Base-by-base conservation (phyloP, 1,140 invertebrate genomes). In the Oryzaephilus surinamensis region DNA sequence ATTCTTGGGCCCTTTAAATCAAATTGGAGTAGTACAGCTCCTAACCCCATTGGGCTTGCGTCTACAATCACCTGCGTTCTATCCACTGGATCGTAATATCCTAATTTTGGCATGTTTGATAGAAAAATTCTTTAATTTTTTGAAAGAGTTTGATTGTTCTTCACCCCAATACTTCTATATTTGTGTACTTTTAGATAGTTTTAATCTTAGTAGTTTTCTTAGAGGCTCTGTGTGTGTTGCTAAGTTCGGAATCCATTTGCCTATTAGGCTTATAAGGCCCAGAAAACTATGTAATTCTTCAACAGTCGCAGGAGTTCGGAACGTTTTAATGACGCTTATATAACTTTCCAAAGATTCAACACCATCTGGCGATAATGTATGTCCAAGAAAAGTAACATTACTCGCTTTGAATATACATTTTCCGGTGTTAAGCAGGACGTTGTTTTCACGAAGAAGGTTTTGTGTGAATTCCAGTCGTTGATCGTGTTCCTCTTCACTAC, bases 41-140 rank as follows among this genome's bases (percentile, higher is more conserved):
- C 59, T 18, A 68, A 38, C 3, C 50, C 62, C 5, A 58, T 52
- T n/a, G 62, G 63, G 39, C 58, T 62, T 0, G 63, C 64, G 49
- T 67, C 64, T 6, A 62, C 58, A 15, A 61, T 45, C n/a, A 63
- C 47, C 19, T 45, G 35, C 7, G 60, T 62, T 28, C 45, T 12
- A 15, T 48, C 45, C 17, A 50, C 28, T n/a, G 30, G 38, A 24
- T 40, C 38, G 18, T 19, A 34, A 38, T n/a, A n/a, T n/a, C n/a
- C n/a, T n/a, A n/a, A n/a, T n/a, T n/a, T n/a, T n/a, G n/a, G n/a
- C n/a, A n/a, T n/a, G n/a, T n/a, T n/a, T n/a, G n/a, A n/a, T n/a
- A n/a, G n/a, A n/a, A n/a, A n/a, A n/a, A n/a, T n/a, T n/a, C n/a
- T n/a, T n/a, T n/a, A n/a, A n/a, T n/a, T n/a, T n/a, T n/a, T n/a